These are phyloP conservation scores for Hoplostethus mediterraneus DNA, from an alignment of 2,797 vertebrate genomes.

Conservation along the genomic window DNA sequence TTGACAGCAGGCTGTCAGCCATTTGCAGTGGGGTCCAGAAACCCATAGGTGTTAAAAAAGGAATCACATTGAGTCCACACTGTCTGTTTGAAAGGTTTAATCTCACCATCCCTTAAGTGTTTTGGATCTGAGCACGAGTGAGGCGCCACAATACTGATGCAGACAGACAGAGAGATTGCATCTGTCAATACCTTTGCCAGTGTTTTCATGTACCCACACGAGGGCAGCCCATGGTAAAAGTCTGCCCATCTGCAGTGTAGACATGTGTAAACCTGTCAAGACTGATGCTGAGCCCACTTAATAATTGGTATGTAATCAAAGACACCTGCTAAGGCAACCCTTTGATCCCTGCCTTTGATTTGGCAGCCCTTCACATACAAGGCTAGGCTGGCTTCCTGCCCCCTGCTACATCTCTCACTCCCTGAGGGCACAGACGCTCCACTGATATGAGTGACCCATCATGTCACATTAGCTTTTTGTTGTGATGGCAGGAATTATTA, in stretches of 20 bases:
- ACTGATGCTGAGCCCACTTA: slow-evolving; percentile 41
- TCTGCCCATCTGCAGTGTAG: slow-evolving; percentile 24
- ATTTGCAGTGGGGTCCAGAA: slow-evolving; percentile 62
- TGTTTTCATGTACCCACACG: slow-evolving; percentile 20
- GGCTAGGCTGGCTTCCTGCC: slow-evolving; percentile 34
- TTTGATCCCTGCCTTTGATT: slow-evolving; percentile 65
- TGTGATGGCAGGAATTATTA: slow-evolving; percentile 68
- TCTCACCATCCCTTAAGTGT: slow-evolving; percentile 32
- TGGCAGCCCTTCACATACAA: slow-evolving; percentile 55
- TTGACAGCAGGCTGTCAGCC: slow-evolving; percentile 72
- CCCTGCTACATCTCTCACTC: slow-evolving; percentile 38
- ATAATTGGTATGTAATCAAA: slow-evolving; percentile 53
- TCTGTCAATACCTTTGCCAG: background rate
- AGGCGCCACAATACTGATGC: slow-evolving; percentile 30
- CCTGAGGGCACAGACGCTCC: slow-evolving; percentile 50
- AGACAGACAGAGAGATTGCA: slow-evolving; percentile 52
- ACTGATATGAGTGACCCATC: slow-evolving; percentile 70
- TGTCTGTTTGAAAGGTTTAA: slow-evolving; percentile 52
- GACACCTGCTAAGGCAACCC: slow-evolving; percentile 53
- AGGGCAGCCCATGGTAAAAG: background rate
- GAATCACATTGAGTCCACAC: slow-evolving; percentile 50
- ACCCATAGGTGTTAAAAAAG: slow-evolving; percentile 64
- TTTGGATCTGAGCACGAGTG: slow-evolving; percentile 44
- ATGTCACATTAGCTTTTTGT: slow-evolving; percentile 72
- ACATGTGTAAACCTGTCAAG: slow-evolving; percentile 40